Percentiles rank a stretch among this genome's conserved stretches.
These are phyloP conservation scores for Oncorhynchus clarkii DNA, from an alignment of 2,113 vertebrate species.

Conservation along the genomic window DNA sequence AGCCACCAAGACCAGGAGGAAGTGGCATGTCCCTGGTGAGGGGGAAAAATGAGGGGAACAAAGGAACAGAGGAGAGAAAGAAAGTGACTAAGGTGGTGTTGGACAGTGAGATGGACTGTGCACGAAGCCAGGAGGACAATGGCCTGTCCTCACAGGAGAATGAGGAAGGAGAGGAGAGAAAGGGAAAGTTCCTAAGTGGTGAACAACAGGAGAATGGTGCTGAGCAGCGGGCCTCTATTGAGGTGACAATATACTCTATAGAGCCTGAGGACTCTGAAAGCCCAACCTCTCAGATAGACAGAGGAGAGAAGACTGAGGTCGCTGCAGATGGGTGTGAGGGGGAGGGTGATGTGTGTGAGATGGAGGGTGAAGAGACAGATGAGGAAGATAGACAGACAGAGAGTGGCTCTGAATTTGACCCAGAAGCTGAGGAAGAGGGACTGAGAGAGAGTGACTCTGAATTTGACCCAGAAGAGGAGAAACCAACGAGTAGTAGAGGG, in stretches of 20 bases:
- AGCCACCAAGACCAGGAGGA: not conserved
- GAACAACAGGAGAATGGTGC: no score
- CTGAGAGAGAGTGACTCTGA: not conserved
- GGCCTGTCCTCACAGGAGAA: not conserved
- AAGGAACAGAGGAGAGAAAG: not conserved
- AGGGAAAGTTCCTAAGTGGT: no score
- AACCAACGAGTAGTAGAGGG: not conserved
- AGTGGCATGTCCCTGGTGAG: not conserved
- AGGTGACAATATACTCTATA: no score
- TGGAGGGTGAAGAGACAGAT: not conserved
- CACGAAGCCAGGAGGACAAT: no score
- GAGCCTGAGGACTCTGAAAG: no score
- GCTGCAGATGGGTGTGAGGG: not conserved
- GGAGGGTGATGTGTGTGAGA: not conserved
- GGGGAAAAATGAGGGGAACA: not conserved
- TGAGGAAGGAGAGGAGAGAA: not conserved
- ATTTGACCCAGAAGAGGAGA: not conserved
- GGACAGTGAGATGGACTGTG: not conserved
- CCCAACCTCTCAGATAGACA: no score
- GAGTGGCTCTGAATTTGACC: not conserved
- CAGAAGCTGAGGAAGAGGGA: not conserved
- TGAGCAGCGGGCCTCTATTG: no score
- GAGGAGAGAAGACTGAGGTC: no score
- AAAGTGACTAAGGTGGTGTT: not conserved
- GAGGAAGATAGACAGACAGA: no score